Evolutionary conservation across 2,113 vertebrate genomes (phyloP).

Genomic region (Burhinus bistriatus): DNA sequence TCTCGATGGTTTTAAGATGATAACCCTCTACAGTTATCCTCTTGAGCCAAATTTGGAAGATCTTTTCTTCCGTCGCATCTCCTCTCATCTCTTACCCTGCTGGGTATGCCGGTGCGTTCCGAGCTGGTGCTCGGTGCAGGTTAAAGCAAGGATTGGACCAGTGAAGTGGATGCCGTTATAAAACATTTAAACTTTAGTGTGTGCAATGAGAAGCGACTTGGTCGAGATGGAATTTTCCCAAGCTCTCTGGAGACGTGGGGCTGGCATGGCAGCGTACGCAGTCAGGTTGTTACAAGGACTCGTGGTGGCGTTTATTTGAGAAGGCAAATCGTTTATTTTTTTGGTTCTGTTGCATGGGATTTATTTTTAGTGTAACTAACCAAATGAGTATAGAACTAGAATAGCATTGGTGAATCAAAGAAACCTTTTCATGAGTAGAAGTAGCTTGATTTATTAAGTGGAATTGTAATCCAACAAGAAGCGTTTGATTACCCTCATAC

Average conservation of each 20-base stretch:
- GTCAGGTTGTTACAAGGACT: neutral
- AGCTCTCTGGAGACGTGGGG: rapidly evolving
- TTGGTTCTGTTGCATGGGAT: neutral
- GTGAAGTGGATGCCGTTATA: rapidly evolving
- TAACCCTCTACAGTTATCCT: neutral
- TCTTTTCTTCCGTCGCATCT: neutral
- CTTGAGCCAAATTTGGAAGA: neutral
- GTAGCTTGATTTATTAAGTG: slow-evolving; percentile 51
- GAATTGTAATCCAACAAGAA: slow-evolving; percentile 45
- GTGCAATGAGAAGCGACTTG: neutral
- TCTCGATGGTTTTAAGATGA: neutral
- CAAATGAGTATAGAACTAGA: neutral
- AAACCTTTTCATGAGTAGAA: slow-evolving; percentile 23
- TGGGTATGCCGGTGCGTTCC: neutral
- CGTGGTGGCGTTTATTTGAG: neutral
- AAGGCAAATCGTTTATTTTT: neutral
- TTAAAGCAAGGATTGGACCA: neutral
- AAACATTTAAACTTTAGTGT: neutral
- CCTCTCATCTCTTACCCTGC: neutral
- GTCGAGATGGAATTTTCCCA: neutral
- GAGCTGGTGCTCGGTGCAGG: neutral
- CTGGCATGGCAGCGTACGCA: rapidly evolving
- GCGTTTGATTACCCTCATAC: slow-evolving; percentile 27
- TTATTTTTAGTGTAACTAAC: slow-evolving; percentile 38
- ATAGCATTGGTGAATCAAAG: neutral